phyloP scores from a whole-genome alignment of 2,113 vertebrate species.

The Ia io region DNA sequence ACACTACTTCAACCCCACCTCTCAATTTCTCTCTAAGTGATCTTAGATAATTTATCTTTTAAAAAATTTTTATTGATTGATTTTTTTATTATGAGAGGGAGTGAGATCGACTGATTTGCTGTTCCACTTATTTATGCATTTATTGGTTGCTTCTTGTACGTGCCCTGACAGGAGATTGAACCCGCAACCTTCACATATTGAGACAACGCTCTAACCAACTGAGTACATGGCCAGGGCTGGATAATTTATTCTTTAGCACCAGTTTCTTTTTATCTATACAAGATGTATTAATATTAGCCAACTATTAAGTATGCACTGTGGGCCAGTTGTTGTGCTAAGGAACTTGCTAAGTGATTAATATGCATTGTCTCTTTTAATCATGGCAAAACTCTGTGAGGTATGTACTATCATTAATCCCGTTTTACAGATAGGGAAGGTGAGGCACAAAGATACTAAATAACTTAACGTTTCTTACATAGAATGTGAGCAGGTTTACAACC shows the following conservation, averaged over 20 bases:
- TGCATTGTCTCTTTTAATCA: not conserved
- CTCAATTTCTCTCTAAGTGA: not conserved
- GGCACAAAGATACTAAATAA: not conserved
- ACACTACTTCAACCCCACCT: not conserved
- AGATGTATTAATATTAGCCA: not conserved
- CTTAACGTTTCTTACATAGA: not conserved
- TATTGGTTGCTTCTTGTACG: not conserved
- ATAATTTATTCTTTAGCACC: not conserved
- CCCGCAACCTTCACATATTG: not conserved
- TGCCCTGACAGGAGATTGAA: not conserved
- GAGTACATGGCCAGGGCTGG: not conserved
- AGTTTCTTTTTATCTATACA: not conserved
- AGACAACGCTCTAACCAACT: not conserved
- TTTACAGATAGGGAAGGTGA: constrained; percentile 2
- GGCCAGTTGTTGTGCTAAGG: not conserved
- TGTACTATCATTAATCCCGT: not conserved
- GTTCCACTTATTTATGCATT: not conserved
- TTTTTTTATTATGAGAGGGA: not conserved
- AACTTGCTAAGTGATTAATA: not conserved
- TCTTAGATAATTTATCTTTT: not conserved
- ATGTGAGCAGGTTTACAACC: not conserved
- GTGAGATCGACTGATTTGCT: not conserved
- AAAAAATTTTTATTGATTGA: not conserved
- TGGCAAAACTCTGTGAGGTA: not conserved
- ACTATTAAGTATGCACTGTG: not conserved